A percentile compares a stretch with the other conserved stretches of the same genome.
These are phyloP conservation scores for Cinara cedri DNA, from an alignment of 2,888 invertebrate genomes.

Conservation along the genomic window DNA sequence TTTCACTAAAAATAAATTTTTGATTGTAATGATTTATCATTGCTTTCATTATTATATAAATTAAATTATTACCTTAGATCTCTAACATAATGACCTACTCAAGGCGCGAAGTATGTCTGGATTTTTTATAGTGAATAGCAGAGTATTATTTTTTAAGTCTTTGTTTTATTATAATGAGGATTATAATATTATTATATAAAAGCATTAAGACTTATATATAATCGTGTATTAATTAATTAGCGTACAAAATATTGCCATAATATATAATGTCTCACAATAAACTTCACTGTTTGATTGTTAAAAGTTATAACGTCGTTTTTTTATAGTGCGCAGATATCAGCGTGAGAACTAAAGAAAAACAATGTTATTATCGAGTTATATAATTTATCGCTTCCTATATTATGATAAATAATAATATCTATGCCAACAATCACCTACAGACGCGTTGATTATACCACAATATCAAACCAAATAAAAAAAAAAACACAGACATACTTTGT, in stretches of 20 bases:
- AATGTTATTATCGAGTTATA: neutral
- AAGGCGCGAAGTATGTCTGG: too few species aligned
- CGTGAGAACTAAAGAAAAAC: conserved; percentile 5
- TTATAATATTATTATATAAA: neutral
- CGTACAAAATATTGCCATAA: neutral
- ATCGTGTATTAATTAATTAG: conserved; percentile 12
- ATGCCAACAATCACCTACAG: too few species aligned
- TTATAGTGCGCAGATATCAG: neutral
- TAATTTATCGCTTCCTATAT: conserved; percentile 14
- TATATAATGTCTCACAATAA: conserved; percentile 2
- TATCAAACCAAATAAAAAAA: too few species aligned
- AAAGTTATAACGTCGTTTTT: neutral
- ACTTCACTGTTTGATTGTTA: conserved; percentile 9
- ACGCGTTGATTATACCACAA: too few species aligned
- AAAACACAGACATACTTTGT: too few species aligned
- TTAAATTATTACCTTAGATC: too few species aligned
- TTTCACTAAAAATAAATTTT: too few species aligned
- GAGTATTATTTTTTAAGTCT: neutral
- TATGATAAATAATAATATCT: too few species aligned
- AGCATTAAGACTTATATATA: neutral
- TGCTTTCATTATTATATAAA: too few species aligned
- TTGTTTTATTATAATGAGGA: neutral
- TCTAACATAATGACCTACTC: neutral
- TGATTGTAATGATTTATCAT: too few species aligned
- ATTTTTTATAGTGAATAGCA: neutral